These are phyloP conservation scores for Nysson spinosus DNA, from an alignment of 2,888 invertebrate species.

Conservation along the genomic window DNA sequence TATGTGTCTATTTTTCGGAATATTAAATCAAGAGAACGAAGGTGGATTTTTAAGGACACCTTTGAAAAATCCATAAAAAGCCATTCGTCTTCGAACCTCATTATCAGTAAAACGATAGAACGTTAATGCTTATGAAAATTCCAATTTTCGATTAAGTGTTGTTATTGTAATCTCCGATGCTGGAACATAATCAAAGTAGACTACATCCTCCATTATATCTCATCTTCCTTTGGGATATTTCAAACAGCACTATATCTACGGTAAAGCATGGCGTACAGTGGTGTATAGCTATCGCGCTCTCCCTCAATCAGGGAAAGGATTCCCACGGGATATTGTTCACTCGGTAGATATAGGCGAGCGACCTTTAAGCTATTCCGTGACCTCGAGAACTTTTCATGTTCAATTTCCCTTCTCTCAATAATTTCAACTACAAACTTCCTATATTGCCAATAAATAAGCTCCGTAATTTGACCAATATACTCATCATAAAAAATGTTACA, in stretches of 20 bases:
- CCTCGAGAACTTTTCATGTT: slow-evolving; percentile 40
- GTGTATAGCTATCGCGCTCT: slow-evolving; percentile 26
- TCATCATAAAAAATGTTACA: no score
- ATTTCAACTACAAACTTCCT: no score
- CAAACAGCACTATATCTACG: background rate
- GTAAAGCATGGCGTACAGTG: slow-evolving; percentile 5
- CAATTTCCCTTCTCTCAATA: slow-evolving; percentile 15
- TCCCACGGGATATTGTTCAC: slow-evolving; percentile 58
- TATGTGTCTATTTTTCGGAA: no score
- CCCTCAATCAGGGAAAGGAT: slow-evolving; percentile 48
- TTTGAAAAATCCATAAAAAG: no score
- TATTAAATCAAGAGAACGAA: no score
- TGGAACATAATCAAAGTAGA: no score
- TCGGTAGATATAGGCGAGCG: slow-evolving; percentile 44
- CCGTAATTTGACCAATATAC: no score
- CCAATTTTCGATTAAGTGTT: background rate
- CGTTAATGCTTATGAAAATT: no score
- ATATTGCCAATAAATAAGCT: no score
- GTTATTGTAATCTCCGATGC: background rate
- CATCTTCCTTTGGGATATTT: background rate
- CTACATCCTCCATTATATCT: background rate
- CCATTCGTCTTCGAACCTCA: no score
- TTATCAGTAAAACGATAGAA: no score
- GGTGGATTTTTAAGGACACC: no score
- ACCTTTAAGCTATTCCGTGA: slow-evolving; percentile 48